phyloP scores from a whole-genome alignment of 2,113 vertebrate species.

The Clinocottus analis region DNA sequence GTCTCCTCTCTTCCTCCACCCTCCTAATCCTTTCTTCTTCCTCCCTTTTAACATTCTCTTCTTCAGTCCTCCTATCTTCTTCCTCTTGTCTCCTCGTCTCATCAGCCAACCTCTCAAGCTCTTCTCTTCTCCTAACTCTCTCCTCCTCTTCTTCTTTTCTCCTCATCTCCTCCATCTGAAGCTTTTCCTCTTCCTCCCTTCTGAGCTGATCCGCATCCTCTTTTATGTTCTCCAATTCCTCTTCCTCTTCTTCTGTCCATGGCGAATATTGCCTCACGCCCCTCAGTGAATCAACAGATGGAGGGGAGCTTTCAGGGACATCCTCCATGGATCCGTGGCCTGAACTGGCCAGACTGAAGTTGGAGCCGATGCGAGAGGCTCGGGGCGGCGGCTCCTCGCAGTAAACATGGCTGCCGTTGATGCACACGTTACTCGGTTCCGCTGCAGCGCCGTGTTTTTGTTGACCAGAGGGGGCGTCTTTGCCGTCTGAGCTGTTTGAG shows the following conservation, averaged over 20 bases:
- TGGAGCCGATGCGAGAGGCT: constrained; percentile 66
- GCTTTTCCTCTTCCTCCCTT: constrained; percentile 16
- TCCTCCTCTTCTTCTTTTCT: constrained; percentile 23
- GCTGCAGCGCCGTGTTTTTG: constrained; percentile 80
- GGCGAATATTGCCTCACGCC: constrained; percentile 56
- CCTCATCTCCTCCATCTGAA: constrained; percentile 7
- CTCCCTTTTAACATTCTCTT: not conserved
- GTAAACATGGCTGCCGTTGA: constrained; percentile 93
- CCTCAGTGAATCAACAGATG: constrained; percentile 60
- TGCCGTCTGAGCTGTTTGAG: constrained; percentile 84
- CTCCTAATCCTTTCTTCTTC: constrained; percentile 19
- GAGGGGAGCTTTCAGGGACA: constrained; percentile 66
- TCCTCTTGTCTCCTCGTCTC: constrained; percentile 28
- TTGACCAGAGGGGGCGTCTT: constrained; percentile 78
- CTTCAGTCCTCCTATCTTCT: constrained; percentile 7
- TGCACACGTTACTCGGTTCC: constrained; percentile 90
- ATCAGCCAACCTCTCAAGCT: not conserved
- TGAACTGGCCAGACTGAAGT: constrained; percentile 78
- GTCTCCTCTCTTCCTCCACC: not conserved
- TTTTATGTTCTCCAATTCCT: constrained; percentile 4
- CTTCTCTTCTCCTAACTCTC: not conserved
- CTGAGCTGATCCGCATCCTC: constrained; percentile 9
- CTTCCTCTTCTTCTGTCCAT: constrained; percentile 65
- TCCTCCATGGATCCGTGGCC: constrained; percentile 81
- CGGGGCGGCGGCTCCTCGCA: constrained; percentile 82